Conservation (phyloP, 2,888 invertebrate genomes). For the Meiosimyza decipiens region DNA sequence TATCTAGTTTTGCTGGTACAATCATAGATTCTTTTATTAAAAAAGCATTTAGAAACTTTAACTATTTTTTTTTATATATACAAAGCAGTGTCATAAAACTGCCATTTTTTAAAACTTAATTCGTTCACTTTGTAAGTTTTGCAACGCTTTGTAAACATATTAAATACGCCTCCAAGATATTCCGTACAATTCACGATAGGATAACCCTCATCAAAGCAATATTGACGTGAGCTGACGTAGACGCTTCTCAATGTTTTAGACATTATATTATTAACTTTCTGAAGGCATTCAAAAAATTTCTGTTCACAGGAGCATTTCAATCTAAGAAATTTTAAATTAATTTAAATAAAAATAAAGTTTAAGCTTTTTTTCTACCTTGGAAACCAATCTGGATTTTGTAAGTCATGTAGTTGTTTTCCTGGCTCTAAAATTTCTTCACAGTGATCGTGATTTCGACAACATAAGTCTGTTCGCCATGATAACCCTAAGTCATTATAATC, state of each 20-base stretch:
- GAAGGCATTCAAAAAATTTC: conserved; percentile 62
- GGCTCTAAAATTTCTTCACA: conserved; percentile 63
- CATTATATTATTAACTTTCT: conserved; percentile 53
- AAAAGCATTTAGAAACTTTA: too few species aligned
- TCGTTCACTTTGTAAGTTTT: conserved; percentile 60
- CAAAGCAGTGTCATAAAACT: conserved; percentile 65
- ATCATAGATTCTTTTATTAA: too few species aligned
- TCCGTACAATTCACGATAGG: conserved; percentile 57
- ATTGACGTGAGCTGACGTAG: conserved; percentile 58
- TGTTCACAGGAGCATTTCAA: conserved; percentile 64
- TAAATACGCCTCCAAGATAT: conserved; percentile 51
- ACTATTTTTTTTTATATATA: conserved; percentile 39
- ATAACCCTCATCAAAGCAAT: conserved; percentile 59
- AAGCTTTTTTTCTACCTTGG: conserved; percentile 55
- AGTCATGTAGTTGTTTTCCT: conserved; percentile 51
- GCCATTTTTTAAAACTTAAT: conserved; percentile 55
- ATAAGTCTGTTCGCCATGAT: conserved; percentile 84
- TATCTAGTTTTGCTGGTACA: too few species aligned
- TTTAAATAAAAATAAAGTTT: too few species aligned
- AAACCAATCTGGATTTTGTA: conserved; percentile 63
- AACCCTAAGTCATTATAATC: conserved; percentile 85
- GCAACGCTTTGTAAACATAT: conserved; percentile 59
- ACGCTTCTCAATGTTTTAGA: conserved; percentile 60
- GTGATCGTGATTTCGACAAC: conserved; percentile 86
- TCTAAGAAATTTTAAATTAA: conserved; percentile 43